phyloP scores from a whole-genome alignment of 2,113 vertebrate species.

The Burhinus bistriatus region DNA sequence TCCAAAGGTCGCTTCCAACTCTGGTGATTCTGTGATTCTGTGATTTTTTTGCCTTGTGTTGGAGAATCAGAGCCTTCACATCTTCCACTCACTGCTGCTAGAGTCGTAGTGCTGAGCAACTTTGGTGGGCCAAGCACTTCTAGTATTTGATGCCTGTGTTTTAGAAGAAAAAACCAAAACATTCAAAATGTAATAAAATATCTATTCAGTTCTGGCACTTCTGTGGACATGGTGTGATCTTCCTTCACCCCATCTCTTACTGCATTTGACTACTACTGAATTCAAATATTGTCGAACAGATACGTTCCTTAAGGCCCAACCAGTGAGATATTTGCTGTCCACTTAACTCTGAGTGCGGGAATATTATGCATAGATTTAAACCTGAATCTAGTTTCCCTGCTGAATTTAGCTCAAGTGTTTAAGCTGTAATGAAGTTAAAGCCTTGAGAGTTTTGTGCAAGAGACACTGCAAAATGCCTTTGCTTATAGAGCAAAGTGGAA shows the following conservation, averaged over 20 bases:
- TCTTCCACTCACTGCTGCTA: accelerated
- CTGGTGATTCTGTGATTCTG: too few relatives aligned
- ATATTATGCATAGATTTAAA: background rate
- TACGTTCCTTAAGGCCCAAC: background rate
- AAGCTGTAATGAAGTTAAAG: background rate
- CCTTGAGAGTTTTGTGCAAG: background rate
- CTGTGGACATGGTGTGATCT: background rate
- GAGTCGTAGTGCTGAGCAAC: background rate
- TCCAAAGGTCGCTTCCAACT: too few relatives aligned
- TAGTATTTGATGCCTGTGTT: background rate
- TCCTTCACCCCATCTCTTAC: background rate
- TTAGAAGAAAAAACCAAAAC: background rate
- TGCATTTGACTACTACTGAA: background rate
- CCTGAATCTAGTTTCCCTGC: background rate
- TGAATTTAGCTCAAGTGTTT: background rate
- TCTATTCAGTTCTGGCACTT: background rate
- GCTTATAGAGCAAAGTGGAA: background rate
- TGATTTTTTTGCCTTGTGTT: background rate
- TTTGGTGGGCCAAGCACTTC: background rate
- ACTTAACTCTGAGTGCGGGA: background rate
- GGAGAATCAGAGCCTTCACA: background rate
- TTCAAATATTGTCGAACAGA: background rate
- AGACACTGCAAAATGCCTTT: background rate
- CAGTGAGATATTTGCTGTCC: background rate
- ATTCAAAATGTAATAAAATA: background rate